phyloP scores from a whole-genome alignment of 2,888 invertebrate genomes.

The Toxonevra muliebris region DNA sequence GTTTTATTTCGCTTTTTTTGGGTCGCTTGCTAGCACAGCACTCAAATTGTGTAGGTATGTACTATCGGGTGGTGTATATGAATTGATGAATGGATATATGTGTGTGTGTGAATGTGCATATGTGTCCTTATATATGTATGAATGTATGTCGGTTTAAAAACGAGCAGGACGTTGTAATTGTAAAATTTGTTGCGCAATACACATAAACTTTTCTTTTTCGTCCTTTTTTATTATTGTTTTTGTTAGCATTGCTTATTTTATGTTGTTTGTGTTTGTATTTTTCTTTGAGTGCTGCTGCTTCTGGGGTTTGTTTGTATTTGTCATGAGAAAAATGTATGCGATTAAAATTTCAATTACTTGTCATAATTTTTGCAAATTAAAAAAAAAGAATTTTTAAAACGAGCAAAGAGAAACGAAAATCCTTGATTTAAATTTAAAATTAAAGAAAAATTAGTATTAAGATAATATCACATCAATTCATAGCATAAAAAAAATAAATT shows the following conservation, averaged over 20 bases:
- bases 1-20: too few relatives aligned
- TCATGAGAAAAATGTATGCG: neutral
- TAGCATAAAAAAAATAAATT: too few relatives aligned
- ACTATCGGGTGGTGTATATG: too few relatives aligned
- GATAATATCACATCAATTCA: too few relatives aligned
- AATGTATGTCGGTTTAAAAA: neutral
- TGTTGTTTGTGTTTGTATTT: neutral
- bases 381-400: too few relatives aligned
- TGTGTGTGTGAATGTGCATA: neutral
- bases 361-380: neutral
- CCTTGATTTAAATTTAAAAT: too few relatives aligned
- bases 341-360: slow-evolving; percentile 10
- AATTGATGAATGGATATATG: neutral
- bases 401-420: too few relatives aligned
- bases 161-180: neutral
- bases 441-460: too few relatives aligned
- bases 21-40: too few relatives aligned
- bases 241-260: neutral
- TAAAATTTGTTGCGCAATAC: neutral
- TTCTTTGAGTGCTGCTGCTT: neutral
- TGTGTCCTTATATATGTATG: neutral
- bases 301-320: neutral
- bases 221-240: neutral
- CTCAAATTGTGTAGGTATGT: too few relatives aligned
- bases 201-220: slow-evolving; percentile 17